Conservation (phyloP, 2,797 vertebrate genomes). For the Echeneis naucrates region DNA sequence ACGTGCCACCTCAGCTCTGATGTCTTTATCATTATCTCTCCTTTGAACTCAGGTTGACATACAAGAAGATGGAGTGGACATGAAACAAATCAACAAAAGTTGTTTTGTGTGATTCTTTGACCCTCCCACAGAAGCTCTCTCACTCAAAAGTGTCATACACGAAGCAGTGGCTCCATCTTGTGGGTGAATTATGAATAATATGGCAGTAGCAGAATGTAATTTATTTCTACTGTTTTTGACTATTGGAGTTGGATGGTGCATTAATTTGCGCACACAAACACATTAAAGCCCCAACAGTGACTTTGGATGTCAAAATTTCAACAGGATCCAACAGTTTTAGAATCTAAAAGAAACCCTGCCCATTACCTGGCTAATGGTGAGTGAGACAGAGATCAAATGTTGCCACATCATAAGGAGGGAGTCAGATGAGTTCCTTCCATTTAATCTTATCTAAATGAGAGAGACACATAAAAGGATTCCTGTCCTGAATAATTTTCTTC, state of each 20-base stretch:
- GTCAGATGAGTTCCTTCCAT: slow-evolving; percentile 66
- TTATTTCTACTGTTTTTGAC: slow-evolving; percentile 18
- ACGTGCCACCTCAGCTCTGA: background rate
- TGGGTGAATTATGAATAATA: slow-evolving; percentile 60
- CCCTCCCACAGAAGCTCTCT: slow-evolving; percentile 49
- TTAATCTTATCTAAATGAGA: slow-evolving; percentile 83
- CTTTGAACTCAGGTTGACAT: slow-evolving; percentile 34
- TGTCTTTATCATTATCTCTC: slow-evolving; percentile 17
- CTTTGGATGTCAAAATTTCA: slow-evolving; percentile 25
- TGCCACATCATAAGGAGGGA: slow-evolving; percentile 71
- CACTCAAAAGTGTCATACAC: slow-evolving; percentile 10
- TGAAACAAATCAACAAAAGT: slow-evolving; percentile 52
- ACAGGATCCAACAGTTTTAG: slow-evolving; percentile 36
- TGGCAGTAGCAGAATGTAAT: background rate
- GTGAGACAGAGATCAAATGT: slow-evolving; percentile 74
- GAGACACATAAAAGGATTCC: slow-evolving; percentile 78
- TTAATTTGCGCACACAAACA: slow-evolving; percentile 3
- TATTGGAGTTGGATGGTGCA: slow-evolving; percentile 23
- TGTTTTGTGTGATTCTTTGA: slow-evolving; percentile 51
- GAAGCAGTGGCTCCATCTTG: slow-evolving; percentile 77
- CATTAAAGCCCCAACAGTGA: background rate
- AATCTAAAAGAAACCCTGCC: slow-evolving; percentile 46
- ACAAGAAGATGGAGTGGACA: slow-evolving; percentile 38
- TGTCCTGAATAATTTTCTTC: slow-evolving; percentile 75
- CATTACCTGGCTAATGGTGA: slow-evolving; percentile 73